Percentiles rank a stretch among this genome's conserved stretches.
phyloP scores from a whole-genome alignment of 2,888 invertebrate genomes.

The Harmothoe impar region DNA sequence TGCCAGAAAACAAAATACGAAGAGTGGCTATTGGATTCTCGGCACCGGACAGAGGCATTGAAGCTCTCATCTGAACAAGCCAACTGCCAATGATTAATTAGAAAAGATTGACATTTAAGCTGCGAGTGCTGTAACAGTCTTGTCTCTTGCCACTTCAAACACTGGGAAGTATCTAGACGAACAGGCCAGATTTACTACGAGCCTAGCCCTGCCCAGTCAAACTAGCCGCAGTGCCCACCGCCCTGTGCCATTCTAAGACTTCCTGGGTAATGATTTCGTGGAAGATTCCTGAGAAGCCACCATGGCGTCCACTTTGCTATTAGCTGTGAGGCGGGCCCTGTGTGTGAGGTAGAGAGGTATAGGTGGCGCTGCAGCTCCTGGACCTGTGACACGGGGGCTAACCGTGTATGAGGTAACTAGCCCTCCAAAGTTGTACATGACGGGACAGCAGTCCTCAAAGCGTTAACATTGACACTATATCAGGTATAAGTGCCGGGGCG shows the following conservation, averaged over 20 bases:
- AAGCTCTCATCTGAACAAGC: not conserved
- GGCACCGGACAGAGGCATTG: too few relatives aligned
- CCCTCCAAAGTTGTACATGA: too few relatives aligned
- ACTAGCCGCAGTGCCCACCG: not conserved
- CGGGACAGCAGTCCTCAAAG: too few relatives aligned
- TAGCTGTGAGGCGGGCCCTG: too few relatives aligned
- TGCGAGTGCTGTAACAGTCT: not conserved
- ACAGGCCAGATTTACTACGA: not conserved
- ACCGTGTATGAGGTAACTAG: too few relatives aligned
- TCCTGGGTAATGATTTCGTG: conserved; percentile 1
- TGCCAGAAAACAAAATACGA: too few relatives aligned
- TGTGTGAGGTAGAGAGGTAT: too few relatives aligned
- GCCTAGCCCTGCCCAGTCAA: not conserved
- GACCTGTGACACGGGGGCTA: too few relatives aligned
- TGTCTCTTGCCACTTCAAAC: not conserved
- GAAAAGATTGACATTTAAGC: conserved; percentile 16
- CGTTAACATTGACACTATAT: too few relatives aligned
- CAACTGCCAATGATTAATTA: conserved; percentile 29
- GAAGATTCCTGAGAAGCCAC: not conserved
- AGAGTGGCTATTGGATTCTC: too few relatives aligned
- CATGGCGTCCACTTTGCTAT: not conserved
- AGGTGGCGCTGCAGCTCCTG: too few relatives aligned
- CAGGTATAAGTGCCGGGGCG: too few relatives aligned
- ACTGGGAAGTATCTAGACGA: not conserved
- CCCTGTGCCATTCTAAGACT: not conserved